A percentile compares a stretch with the other conserved stretches of the same genome.
These are phyloP conservation scores for Mormoops blainvillei DNA, from an alignment of 2,113 vertebrate genomes.

Conservation along the genomic window DNA sequence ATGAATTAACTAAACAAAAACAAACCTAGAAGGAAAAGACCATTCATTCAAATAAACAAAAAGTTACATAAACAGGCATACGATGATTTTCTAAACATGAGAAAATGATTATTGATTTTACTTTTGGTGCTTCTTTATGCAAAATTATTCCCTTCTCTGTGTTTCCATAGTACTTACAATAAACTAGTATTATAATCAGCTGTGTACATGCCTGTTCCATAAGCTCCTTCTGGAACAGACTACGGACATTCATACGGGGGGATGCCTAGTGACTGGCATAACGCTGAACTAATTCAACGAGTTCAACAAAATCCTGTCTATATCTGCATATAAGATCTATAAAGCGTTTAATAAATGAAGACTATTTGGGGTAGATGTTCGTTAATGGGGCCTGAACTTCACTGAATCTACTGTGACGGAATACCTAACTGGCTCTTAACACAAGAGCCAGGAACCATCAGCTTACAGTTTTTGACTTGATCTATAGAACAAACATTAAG, in stretches of 20 bases:
- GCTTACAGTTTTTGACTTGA: neutral
- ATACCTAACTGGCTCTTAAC: neutral
- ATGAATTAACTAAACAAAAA: slow-evolving; percentile 18
- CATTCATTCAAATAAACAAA: neutral
- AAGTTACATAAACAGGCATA: neutral
- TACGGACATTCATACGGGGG: neutral
- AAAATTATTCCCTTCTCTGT: neutral
- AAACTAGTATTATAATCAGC: neutral
- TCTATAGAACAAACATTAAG: neutral
- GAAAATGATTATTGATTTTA: neutral
- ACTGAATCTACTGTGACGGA: neutral
- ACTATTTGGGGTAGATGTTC: neutral
- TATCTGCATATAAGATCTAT: neutral
- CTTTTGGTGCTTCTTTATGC: neutral
- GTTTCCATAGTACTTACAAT: neutral
- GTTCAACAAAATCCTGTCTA: neutral
- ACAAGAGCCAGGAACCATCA: neutral
- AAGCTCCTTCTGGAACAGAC: neutral
- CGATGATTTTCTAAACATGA: neutral
- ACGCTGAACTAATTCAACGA: neutral
- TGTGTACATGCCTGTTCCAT: neutral
- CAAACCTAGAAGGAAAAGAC: neutral
- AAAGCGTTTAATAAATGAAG: neutral
- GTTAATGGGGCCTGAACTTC: neutral
- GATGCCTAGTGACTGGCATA: neutral